Base-by-base conservation (phyloP, 2,888 invertebrate species). In the Drosophila prolongata region DNA sequence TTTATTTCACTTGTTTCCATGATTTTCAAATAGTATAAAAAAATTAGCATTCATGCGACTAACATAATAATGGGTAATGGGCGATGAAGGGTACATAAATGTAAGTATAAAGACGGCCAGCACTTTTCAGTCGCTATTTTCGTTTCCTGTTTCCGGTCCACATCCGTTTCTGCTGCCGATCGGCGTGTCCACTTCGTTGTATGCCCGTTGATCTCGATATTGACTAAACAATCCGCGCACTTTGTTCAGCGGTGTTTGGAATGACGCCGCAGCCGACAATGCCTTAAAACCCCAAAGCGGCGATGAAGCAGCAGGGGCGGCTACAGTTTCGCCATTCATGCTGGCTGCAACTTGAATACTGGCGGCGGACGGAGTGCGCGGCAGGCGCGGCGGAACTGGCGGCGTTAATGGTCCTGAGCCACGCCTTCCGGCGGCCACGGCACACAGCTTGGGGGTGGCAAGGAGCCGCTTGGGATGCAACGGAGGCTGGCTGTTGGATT, bases 161-260 rank as follows among this genome's bases (percentile, higher is more conserved):
- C 19, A 19, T 11, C 43, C 14, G 47, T 30, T 30, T 24, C 34
- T 11, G 62, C 19, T 61, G 13, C 10, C 11, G 8, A 37, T 6
- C 19, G 58, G 34, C n/a, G 50, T 40, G 3, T 58, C 44, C 9
- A 43, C 11, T 8, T 44, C 35, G 14, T 27, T 14, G 11, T n/a
- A 11, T 5, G 68, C 54, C 3, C 62, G 19, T 5, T 47, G 6
- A 52, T 88, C 83, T 30, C 90, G 86, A 37, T 86, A 90, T 44
- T 79, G 78, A 52, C 76, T 80, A 35, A 90, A 90, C 3, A 87
- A 62, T 6, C 89, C 90, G 13, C 77, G 81, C 62, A 79, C 14
- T 62, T 87, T 90, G 62, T 81, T 80, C 3, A 77, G 44, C 8
- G 90, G 90, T 34, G 89, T 87, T 46, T 77, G 66, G 56, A 76